These are phyloP conservation scores for Dendrolimus kikuchii DNA, from an alignment of 1,140 invertebrate genomes.

Conservation along the genomic window DNA sequence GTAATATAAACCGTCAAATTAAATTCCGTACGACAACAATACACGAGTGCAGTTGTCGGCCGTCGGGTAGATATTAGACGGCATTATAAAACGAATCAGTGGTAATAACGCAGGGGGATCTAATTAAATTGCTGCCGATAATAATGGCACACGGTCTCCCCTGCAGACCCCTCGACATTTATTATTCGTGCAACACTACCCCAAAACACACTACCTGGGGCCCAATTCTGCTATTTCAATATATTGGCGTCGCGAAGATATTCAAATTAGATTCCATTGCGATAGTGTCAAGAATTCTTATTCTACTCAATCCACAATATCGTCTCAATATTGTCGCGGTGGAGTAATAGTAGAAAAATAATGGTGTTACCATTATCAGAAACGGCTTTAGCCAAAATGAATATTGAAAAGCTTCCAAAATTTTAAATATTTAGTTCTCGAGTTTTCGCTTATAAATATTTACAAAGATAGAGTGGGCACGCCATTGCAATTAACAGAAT, in stretches of 20 bases:
- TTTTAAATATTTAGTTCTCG: too few relatives aligned
- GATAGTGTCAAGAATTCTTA: too few relatives aligned
- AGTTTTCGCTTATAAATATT: too few relatives aligned
- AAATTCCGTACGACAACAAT: conserved; percentile 35
- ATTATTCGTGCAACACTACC: conserved; percentile 57
- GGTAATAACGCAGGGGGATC: conserved; percentile 63
- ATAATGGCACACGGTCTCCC: conserved; percentile 64
- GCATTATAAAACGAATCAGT: conserved; percentile 68
- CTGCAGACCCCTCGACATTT: conserved; percentile 64
- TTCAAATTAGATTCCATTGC: too few relatives aligned
- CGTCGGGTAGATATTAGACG: conserved; percentile 47
- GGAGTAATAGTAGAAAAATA: too few relatives aligned
- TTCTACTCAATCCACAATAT: too few relatives aligned
- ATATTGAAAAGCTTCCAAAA: background rate
- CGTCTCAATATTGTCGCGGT: too few relatives aligned
- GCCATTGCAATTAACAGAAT: too few relatives aligned
- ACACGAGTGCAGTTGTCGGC: conserved; percentile 28
- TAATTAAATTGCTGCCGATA: conserved; percentile 70
- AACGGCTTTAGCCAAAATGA: background rate
- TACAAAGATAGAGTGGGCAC: too few relatives aligned
- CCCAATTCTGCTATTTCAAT: too few relatives aligned
- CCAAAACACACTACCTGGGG: conserved; percentile 20
- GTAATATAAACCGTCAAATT: conserved; percentile 42
- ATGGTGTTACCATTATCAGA: too few relatives aligned
- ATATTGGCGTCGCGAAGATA: too few relatives aligned